These are phyloP conservation scores for Camponotus pennsylvanicus DNA, from an alignment of 1,140 invertebrate genomes.

Conservation along the genomic window DNA sequence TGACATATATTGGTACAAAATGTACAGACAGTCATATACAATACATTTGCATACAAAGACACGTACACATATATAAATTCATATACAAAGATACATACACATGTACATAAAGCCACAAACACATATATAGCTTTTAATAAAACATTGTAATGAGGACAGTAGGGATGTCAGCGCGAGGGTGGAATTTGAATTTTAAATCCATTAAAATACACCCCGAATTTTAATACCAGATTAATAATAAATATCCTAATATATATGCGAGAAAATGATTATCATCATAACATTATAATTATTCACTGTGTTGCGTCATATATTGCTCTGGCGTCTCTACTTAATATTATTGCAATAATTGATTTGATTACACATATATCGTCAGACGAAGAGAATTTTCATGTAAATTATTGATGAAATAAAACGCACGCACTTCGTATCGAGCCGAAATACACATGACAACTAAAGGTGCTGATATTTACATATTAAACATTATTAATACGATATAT, in stretches of 20 bases:
- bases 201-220: slow-evolving; percentile 46
- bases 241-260: slow-evolving; percentile 49
- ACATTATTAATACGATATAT: slow-evolving; percentile 10
- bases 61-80: background rate
- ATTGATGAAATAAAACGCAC: slow-evolving; percentile 29
- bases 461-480: slow-evolving; percentile 25
- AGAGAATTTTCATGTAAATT: slow-evolving; percentile 56
- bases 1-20: slow-evolving; percentile 29
- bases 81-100: background rate
- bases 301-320: slow-evolving; percentile 19
- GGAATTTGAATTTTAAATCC: slow-evolving; percentile 62
- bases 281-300: slow-evolving; percentile 44
- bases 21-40: background rate
- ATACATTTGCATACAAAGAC: background rate
- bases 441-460: slow-evolving; percentile 17
- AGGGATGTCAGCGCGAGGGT: background rate
- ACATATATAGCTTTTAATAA: slow-evolving; percentile 42
- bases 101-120: background rate
- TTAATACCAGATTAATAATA: slow-evolving; percentile 57
- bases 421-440: no score
- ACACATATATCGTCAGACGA: slow-evolving; percentile 27
- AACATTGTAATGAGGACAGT: slow-evolving; percentile 45
- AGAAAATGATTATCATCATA: slow-evolving; percentile 47
- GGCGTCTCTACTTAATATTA: slow-evolving; percentile 41
- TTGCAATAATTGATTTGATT: slow-evolving; percentile 49